phyloP scores from a whole-genome alignment of 1,140 invertebrate species.

The Panagrolaimus sp. region DNA sequence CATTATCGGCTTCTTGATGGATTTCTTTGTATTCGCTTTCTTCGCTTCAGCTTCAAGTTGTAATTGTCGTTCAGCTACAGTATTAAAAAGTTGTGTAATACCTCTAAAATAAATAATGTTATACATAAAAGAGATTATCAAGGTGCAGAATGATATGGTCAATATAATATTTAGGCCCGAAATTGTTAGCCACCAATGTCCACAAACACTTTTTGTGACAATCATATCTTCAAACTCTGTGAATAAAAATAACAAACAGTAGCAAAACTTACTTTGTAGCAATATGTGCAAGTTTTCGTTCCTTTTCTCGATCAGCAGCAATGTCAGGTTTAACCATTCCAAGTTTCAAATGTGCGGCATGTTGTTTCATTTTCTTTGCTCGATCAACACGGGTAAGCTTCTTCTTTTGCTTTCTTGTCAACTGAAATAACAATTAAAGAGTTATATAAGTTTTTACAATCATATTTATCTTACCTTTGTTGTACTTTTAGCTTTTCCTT shows the following conservation, averaged over 20 bases:
- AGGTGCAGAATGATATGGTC: too few relatives aligned
- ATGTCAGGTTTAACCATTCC: conserved; percentile 32
- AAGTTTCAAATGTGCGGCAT: not conserved
- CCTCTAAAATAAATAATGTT: conserved; percentile 24
- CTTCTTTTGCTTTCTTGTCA: not conserved
- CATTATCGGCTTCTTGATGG: too few relatives aligned
- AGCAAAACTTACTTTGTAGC: conserved; percentile 31
- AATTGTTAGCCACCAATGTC: too few relatives aligned
- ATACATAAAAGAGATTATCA: too few relatives aligned
- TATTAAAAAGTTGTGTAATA: conserved; percentile 41
- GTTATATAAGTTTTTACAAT: too few relatives aligned
- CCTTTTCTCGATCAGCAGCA: conserved; percentile 32
- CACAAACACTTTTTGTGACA: too few relatives aligned
- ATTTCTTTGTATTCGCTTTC: not conserved
- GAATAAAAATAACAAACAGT: too few relatives aligned
- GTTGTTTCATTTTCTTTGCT: conserved; percentile 3
- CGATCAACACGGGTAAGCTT: not conserved
- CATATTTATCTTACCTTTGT: too few relatives aligned
- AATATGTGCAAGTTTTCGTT: conserved; percentile 25
- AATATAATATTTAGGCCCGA: too few relatives aligned
- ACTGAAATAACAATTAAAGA: too few relatives aligned
- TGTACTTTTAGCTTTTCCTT: too few relatives aligned
- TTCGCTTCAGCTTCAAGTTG: not conserved
- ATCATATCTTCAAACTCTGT: too few relatives aligned
- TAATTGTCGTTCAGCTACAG: conserved; percentile 35